These are phyloP conservation scores for Hedya salicella DNA, from an alignment of 2,888 invertebrate genomes.

Conservation along the genomic window DNA sequence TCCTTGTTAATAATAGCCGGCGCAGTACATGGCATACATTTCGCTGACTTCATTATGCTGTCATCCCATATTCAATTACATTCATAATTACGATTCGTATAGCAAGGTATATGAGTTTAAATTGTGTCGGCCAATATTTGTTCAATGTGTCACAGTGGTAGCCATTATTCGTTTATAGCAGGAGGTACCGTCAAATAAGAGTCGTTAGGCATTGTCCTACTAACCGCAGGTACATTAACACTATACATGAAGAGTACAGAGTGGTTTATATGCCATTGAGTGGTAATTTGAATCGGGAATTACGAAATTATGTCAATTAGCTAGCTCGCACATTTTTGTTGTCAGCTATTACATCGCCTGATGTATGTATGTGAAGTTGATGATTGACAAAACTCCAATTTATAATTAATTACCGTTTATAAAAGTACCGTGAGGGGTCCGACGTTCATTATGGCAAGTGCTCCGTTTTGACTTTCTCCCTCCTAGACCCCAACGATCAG, in stretches of 20 bases:
- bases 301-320: not conserved
- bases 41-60: slow-evolving; percentile 15
- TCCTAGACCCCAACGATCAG: too few species aligned
- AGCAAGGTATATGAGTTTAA: slow-evolving; percentile 12
- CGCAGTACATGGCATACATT: slow-evolving; percentile 22
- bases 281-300: slow-evolving; percentile 14
- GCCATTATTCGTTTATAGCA: slow-evolving; percentile 4
- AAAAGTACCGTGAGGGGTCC: too few species aligned
- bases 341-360: not conserved
- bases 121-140: slow-evolving; percentile 26
- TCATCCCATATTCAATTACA: slow-evolving; percentile 11
- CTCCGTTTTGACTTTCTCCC: too few species aligned
- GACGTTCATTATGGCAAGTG: too few species aligned
- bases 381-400: too few species aligned
- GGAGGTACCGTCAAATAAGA: slow-evolving; percentile 4
- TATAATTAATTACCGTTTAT: too few species aligned
- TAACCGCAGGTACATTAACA: not conserved
- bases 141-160: slow-evolving; percentile 12
- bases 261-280: not conserved
- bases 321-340: slow-evolving; percentile 1
- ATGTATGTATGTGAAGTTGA: not conserved
- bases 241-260: not conserved
- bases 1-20: slow-evolving; percentile 29
- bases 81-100: not conserved
- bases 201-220: slow-evolving; percentile 5